Percentiles rank a stretch among this genome's conserved stretches.
Conservation (phyloP, 2,797 vertebrate genomes). For the Xiphophorus birchmanni region DNA sequence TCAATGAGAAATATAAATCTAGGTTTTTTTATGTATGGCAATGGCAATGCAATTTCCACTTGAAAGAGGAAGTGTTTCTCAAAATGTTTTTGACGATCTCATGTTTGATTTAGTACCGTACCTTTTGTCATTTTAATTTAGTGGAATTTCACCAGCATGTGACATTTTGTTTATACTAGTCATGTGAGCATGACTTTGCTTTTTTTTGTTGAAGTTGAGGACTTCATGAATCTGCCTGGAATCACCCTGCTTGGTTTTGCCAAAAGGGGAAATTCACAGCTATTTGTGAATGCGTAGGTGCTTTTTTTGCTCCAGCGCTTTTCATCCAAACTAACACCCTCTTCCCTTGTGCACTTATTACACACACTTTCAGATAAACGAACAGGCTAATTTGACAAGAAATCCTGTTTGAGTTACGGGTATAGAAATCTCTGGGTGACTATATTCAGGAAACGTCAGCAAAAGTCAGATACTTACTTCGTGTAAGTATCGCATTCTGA, state of each 20-base stretch:
- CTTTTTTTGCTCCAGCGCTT: constrained; percentile 38
- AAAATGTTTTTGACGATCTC: fast-evolving
- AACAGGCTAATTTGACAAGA: constrained; percentile 17
- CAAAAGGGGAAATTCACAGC: constrained; percentile 47
- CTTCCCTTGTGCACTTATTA: constrained; percentile 5
- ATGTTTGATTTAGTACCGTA: not conserved
- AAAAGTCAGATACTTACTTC: no score
- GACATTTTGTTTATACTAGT: not conserved
- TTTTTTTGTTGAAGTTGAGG: constrained; percentile 5
- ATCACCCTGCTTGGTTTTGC: constrained; percentile 49
- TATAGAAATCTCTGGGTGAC: not conserved
- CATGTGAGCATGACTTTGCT: constrained; percentile 39
- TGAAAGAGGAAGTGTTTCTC: constrained; percentile 53
- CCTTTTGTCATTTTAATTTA: not conserved
- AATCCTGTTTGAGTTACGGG: not conserved
- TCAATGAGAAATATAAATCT: not conserved
- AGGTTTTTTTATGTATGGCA: not conserved
- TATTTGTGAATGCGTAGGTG: constrained; percentile 32
- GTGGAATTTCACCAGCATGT: constrained; percentile 41
- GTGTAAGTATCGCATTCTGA: not conserved
- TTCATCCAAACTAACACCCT: constrained; percentile 6
- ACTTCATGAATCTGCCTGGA: constrained; percentile 15
- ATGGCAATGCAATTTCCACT: not conserved
- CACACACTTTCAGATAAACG: not conserved
- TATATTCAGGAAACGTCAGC: not conserved